phyloP scores from a whole-genome alignment of 2,797 vertebrate genomes.

The Staurois parvus region DNA sequence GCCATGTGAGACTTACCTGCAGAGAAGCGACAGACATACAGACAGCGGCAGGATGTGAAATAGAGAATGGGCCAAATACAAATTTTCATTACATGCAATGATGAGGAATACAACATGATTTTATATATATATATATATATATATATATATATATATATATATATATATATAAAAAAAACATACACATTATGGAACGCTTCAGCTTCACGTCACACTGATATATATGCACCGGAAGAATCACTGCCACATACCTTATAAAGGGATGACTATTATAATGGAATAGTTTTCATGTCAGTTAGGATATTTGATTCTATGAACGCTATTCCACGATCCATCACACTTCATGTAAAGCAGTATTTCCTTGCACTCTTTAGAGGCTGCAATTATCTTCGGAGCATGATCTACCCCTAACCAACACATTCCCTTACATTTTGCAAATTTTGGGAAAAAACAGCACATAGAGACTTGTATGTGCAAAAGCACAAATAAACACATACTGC shows the following conservation, averaged over 20 bases:
- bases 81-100: not conserved
- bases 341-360: not conserved
- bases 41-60: not conserved
- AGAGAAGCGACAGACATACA: not conserved
- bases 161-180: too few species aligned
- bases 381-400: not conserved
- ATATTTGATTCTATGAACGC: constrained; percentile 5
- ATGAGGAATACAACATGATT: not conserved
- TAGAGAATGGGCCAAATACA: not conserved
- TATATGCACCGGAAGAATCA: not conserved
- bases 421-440: not conserved
- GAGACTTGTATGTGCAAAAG: not conserved
- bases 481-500: not conserved
- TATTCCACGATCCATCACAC: not conserved
- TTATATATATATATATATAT: too few species aligned
- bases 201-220: not conserved
- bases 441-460: not conserved
- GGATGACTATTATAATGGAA: constrained; percentile 12
- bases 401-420: not conserved
- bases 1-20: constrained; percentile 82
- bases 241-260: constrained; percentile 27
- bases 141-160: too few species aligned
- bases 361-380: not conserved
- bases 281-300: not conserved
- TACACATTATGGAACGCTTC: not conserved